A percentile compares a stretch with the other conserved stretches of the same genome.
These are phyloP conservation scores for Drosophila meridiana DNA, from an alignment of 2,888 invertebrate species.

Conservation along the genomic window DNA sequence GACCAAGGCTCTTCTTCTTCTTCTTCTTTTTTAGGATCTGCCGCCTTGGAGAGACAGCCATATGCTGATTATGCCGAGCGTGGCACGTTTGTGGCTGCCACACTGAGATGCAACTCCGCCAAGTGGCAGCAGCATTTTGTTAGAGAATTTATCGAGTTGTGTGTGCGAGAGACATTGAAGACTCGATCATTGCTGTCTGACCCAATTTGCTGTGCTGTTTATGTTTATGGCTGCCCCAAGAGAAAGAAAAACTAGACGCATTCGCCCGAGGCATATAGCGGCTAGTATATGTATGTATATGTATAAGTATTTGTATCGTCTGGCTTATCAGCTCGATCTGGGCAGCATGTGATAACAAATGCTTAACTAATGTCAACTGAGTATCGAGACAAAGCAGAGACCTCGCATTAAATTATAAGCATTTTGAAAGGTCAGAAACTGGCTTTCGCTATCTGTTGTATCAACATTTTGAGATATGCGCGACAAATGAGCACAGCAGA, in stretches of 20 bases:
- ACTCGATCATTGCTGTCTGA: constrained; percentile 53
- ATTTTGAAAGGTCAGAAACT: constrained; percentile 53
- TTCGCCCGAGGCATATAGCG: constrained; percentile 46
- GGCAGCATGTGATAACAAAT: constrained; percentile 68
- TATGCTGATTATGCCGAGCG: constrained; percentile 67
- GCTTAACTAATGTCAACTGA: constrained; percentile 45
- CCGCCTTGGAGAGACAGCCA: constrained; percentile 53
- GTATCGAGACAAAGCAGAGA: constrained; percentile 59
- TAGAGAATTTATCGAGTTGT: constrained; percentile 60
- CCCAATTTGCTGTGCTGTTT: constrained; percentile 70
- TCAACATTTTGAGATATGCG: constrained; percentile 46
- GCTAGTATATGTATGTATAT: constrained; percentile 4
- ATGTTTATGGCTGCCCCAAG: constrained; percentile 41
- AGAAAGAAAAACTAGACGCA: constrained; percentile 35
- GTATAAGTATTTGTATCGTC: constrained; percentile 7
- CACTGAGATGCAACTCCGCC: constrained; percentile 33
- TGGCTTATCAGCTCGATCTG: constrained; percentile 62
- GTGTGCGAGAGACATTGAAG: constrained; percentile 24
- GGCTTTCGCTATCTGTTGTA: constrained; percentile 38
- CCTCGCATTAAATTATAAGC: constrained; percentile 68
- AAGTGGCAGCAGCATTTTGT: constrained; percentile 73
- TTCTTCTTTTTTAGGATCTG: constrained; percentile 49
- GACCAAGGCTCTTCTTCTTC: constrained; percentile 21
- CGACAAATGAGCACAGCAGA: constrained; percentile 60
- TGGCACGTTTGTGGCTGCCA: constrained; percentile 57